Evolutionary conservation across 2,888 invertebrate genomes (phyloP).

Genomic region (Zaprionus obscuricornis): DNA sequence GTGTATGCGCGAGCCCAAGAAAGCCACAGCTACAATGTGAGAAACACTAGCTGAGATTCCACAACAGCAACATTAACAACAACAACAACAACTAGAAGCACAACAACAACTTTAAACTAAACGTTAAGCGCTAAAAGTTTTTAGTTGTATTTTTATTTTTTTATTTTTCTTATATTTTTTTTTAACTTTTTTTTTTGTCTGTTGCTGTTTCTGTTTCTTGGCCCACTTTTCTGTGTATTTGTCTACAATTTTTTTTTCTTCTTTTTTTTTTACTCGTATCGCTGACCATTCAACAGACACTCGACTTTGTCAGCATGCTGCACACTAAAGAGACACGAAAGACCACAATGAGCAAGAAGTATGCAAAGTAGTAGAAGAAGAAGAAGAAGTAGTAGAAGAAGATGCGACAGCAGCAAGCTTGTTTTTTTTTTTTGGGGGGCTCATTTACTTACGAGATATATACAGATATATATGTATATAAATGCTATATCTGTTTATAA

Average conservation of each 20-base stretch:
- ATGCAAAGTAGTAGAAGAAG: neutral
- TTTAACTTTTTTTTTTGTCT: neutral
- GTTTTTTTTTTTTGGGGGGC: too few relatives aligned
- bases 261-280: slow-evolving; percentile 42
- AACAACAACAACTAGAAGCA: slow-evolving; percentile 14
- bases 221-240: slow-evolving; percentile 25
- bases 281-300: slow-evolving; percentile 58
- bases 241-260: slow-evolving; percentile 21
- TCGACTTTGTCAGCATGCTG: slow-evolving; percentile 37
- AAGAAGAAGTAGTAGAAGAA: neutral
- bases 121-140: slow-evolving; percentile 52
- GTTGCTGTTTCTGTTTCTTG: slow-evolving; percentile 10
- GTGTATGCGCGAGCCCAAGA: slow-evolving; percentile 20
- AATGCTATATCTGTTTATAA: too few relatives aligned
- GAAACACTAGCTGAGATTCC: slow-evolving; percentile 29
- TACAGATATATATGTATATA: too few relatives aligned
- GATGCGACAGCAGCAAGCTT: too few relatives aligned
- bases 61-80: slow-evolving; percentile 27
- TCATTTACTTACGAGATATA: too few relatives aligned
- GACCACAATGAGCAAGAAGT: neutral
- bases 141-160: too few relatives aligned
- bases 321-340: slow-evolving; percentile 1
- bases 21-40: too few relatives aligned
- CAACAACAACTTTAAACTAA: slow-evolving; percentile 27
- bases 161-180: too few relatives aligned